Conservation (phyloP, 2,113 vertebrate species). For the Egretta garzetta region DNA sequence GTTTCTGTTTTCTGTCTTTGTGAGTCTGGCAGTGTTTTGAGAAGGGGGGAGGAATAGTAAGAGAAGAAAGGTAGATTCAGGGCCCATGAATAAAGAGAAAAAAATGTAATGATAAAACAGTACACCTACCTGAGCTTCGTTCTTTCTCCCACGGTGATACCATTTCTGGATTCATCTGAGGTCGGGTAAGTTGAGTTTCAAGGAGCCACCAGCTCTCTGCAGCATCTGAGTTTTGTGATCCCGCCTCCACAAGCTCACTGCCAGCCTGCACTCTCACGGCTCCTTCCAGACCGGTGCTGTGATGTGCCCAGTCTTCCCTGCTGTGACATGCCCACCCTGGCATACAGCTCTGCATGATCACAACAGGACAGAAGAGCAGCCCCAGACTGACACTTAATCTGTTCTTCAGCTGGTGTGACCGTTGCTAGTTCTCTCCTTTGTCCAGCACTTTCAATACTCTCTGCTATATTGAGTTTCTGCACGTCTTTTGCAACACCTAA, state of each 20-base stretch:
- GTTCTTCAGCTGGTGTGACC: neutral
- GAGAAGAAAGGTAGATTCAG: constrained; percentile 18
- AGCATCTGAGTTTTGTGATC: neutral
- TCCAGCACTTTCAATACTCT: neutral
- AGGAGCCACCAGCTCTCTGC: neutral
- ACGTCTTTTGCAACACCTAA: neutral
- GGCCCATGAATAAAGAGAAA: neutral
- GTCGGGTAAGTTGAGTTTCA: neutral
- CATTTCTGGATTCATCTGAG: neutral
- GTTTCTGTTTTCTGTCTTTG: constrained; percentile 26
- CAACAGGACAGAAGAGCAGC: neutral
- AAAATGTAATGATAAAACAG: neutral
- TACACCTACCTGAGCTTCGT: constrained; percentile 42
- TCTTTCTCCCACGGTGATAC: constrained; percentile 14
- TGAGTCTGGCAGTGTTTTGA: constrained; percentile 18
- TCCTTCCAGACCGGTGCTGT: neutral
- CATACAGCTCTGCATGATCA: neutral
- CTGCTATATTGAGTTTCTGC: neutral
- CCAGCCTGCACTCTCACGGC: neutral
- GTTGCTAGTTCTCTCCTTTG: neutral
- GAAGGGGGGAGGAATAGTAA: neutral
- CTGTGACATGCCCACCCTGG: neutral
- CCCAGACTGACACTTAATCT: neutral
- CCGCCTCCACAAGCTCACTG: neutral
- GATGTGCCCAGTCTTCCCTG: neutral